Evolutionary conservation across 2,113 vertebrate genomes (phyloP), one percentile per base, ranked within the genome.

Genomic region (Phyllopteryx taeniolatus): DNA sequence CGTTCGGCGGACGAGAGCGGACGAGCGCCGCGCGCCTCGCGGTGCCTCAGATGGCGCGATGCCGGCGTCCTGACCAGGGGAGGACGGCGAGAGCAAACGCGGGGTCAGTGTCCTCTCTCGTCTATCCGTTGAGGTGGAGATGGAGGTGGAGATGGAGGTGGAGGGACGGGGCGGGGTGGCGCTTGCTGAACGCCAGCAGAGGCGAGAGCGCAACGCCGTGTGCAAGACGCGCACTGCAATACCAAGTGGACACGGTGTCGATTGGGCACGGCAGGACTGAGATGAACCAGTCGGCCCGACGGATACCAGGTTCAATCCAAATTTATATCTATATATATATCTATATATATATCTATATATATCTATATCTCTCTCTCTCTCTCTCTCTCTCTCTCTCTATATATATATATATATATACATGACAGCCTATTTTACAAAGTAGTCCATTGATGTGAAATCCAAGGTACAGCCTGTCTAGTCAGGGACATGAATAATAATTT

Each of bases 191-290:
- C 43, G 43, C 15, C 12, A 9, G 22, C 64, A 46, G 64, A 65
- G 43, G 20, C 10, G 77, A 84, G 86, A 89, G 90, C 88, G 86
- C 85, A 81, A 83, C 83, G 81, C 76, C 80, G 89, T 46, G 88
- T 87, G 86, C 87, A 72, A 77, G 76, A 81, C 84, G 85, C 87
- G 87, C 84, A 85, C 84, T 87, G 85, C 88, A 89, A 75, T n/a
- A 68, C 33, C 76, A 71, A 59, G 17, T 27, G 77, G 69, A 43
- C 61, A 65, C 67, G 31, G 0, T 39, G 54, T 14, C 64, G 71
- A 20, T 60, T 57, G 78, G 74, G 72, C n/a, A n/a, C 43, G 47
- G 27, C 14, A 31, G 27, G 42, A 31, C 22, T 8, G n/a, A 39
- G 6, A 39, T 4, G 14, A 62, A 62, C 27, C 53, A n/a, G 53